phyloP scores from a whole-genome alignment of 2,797 vertebrate species.

The Coregonus ussuriensis region DNA sequence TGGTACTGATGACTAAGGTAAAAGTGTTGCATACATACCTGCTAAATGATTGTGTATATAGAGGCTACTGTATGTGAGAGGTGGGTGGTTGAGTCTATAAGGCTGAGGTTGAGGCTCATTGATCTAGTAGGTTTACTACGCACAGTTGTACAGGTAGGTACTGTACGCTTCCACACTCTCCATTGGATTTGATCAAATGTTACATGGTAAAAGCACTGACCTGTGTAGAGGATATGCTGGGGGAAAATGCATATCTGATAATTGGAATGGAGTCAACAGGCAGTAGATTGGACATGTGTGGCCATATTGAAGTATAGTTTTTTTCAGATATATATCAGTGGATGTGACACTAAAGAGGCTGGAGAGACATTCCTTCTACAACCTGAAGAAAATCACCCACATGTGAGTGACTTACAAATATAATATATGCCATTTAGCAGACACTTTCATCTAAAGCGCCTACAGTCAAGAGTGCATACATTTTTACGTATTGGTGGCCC shows the following conservation, averaged over 20 bases:
- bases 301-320: constrained; percentile 20
- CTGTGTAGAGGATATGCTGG: neutral
- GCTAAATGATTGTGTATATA: constrained; percentile 55
- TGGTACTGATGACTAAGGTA: constrained; percentile 58
- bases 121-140: no score
- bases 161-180: constrained; percentile 1
- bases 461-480: no score
- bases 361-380: constrained; percentile 87
- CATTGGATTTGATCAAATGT: neutral
- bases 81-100: constrained; percentile 7
- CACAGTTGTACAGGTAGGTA: constrained; percentile 19
- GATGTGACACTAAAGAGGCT: constrained; percentile 84
- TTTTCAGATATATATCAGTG: constrained; percentile 87
- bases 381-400: constrained; percentile 88
- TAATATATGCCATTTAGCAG: neutral
- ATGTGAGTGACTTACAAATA: constrained; percentile 85
- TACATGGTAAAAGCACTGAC: neutral
- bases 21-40: constrained; percentile 58
- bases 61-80: constrained; percentile 37
- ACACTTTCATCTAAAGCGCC: no score
- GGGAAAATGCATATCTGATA: no score
- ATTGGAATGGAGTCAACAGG: no score
- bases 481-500: no score
- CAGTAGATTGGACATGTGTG: no score
- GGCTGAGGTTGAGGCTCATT: no score